Conservation (phyloP, 2,113 vertebrate genomes). For the Rafetus swinhoei region DNA sequence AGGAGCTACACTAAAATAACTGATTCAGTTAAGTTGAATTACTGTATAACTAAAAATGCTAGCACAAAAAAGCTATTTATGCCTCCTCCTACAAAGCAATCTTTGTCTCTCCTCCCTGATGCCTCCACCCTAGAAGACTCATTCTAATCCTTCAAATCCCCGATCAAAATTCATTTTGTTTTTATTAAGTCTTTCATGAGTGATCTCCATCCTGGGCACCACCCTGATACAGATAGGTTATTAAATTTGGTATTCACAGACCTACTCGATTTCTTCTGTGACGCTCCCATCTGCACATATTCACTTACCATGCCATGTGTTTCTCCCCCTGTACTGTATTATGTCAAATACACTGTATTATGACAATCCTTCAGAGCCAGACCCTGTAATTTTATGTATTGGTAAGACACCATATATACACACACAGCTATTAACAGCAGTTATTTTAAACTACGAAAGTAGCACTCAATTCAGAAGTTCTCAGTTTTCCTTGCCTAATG, state of each 20-base stretch:
- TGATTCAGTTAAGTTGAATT: background rate
- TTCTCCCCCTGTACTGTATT: background rate
- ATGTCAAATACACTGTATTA: background rate
- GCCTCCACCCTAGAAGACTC: background rate
- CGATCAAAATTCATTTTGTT: background rate
- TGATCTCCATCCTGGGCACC: background rate
- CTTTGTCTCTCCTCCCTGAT: background rate
- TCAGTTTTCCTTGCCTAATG: constrained; percentile 37
- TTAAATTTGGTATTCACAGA: background rate
- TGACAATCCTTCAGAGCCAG: background rate
- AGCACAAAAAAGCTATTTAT: background rate
- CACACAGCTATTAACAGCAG: background rate
- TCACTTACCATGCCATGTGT: background rate
- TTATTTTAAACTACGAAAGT: background rate
- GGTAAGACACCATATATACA: background rate
- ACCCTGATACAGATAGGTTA: background rate
- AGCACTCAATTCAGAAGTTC: constrained; percentile 30
- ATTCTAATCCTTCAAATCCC: background rate
- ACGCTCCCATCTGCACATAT: background rate
- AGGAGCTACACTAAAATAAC: background rate
- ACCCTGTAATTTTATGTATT: background rate
- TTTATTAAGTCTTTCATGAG: background rate
- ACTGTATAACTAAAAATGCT: background rate
- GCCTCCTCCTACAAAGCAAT: background rate
- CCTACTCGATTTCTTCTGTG: background rate